Evolutionary conservation across 2,888 invertebrate genomes (phyloP).

Genomic region (Catocala nupta): DNA sequence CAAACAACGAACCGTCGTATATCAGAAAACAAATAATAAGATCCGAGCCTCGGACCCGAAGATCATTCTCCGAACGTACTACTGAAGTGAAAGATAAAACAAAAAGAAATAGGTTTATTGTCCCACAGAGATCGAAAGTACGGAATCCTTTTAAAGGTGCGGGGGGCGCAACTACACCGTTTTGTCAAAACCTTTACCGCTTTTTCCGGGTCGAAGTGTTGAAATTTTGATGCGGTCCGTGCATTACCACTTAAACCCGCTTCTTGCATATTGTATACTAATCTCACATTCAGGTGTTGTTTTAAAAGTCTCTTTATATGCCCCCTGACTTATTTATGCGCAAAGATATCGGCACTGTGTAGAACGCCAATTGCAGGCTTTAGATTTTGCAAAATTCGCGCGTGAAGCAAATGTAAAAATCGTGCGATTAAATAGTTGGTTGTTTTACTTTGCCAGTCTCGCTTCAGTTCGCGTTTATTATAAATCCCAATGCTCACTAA

Average conservation of each 20-base stretch:
- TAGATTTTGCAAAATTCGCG: no score
- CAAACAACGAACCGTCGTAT: constrained; percentile 42
- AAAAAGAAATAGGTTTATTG: constrained; percentile 73
- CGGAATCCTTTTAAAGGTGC: constrained; percentile 67
- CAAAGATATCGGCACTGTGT: not conserved
- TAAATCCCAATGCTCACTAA: no score
- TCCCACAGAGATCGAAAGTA: constrained; percentile 68
- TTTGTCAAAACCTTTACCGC: constrained; percentile 67
- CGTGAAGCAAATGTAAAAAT: no score
- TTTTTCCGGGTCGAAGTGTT: constrained; percentile 53
- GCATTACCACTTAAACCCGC: constrained; percentile 60
- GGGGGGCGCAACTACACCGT: constrained; percentile 59
- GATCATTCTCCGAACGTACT: constrained; percentile 54
- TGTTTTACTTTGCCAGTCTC: no score
- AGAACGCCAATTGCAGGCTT: not conserved
- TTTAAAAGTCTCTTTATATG: constrained; percentile 47
- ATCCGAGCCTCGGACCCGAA: constrained; percentile 45
- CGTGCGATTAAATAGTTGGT: no score
- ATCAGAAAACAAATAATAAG: constrained; percentile 55
- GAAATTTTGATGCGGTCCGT: constrained; percentile 67
- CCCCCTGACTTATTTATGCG: constrained; percentile 34
- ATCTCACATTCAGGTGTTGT: constrained; percentile 55
- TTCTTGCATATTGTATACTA: constrained; percentile 60
- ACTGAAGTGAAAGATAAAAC: constrained; percentile 67
- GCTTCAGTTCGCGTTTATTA: no score